Base-by-base conservation (phyloP, 2,888 invertebrate genomes). In the Sturmia bella region DNA sequence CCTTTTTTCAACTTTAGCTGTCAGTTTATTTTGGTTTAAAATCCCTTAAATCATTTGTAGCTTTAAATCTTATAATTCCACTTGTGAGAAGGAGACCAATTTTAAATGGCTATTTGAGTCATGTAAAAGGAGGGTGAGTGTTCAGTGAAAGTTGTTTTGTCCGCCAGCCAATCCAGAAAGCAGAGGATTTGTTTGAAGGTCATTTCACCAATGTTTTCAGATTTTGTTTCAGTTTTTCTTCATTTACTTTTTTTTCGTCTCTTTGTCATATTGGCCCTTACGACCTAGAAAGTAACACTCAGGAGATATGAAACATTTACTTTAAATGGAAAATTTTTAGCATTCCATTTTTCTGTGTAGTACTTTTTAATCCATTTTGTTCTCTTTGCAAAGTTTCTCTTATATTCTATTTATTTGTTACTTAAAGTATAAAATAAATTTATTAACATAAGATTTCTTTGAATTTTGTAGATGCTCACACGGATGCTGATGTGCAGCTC, bases 401-500 rank as follows among this genome's bases (percentile, higher is more conserved):
- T 72, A 1, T 32, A 32, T 32, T 52, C 19, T 12, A 50, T 48
- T 27, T 66, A n/a, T 72, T 15, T 61, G 43, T 41, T 72, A 17
- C 39, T 64, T 59, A 66, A 41, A 54, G 48, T 52, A 50, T 43
- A 37, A 68, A 75, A 80, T 80, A 32, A 73, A 79, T 75, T 68
- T 75, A 66, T 82, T 73, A 74, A 52, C 69, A 70, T 17, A 59
- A 32, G 9, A 39, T 45, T 69, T 56, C 41, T 54, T 43, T 69
- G 0, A 17, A 3, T 59, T 83, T 87, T 86, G 2, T 86, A 91
- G 91, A 87, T 87, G 91, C 90, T 88, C 91, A 91, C 87, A 90
- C 91, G 82, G 93, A 93, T 84, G 92, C 94, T 84, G 92, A 93
- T 78, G 94, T 95, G 86, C 93, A 94, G 87, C 92, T 95, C 86